A percentile compares a stretch with the other conserved stretches of the same genome.
phyloP scores from a whole-genome alignment of 2,888 invertebrate genomes.

The Fabriciana adippe region DNA sequence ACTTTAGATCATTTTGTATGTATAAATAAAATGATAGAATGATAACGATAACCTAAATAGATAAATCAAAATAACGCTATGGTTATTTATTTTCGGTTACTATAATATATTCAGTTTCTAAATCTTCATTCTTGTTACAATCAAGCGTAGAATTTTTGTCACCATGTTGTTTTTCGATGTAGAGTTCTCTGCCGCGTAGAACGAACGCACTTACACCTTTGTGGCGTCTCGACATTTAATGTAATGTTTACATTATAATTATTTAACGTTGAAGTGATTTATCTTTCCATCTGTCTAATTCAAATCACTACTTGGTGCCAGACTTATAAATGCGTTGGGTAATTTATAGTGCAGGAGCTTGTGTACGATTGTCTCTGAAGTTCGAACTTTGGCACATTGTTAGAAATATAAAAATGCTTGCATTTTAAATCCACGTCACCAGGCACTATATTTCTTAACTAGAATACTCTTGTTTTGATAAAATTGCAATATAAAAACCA shows the following conservation, averaged over 20 bases:
- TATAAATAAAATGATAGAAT: background rate
- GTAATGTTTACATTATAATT: constrained; percentile 58
- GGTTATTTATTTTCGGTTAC: too few relatives aligned
- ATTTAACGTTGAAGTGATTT: constrained; percentile 57
- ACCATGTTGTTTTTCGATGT: constrained; percentile 19
- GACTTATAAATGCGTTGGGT: constrained; percentile 48
- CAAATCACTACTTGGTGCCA: constrained; percentile 51
- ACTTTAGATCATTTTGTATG: constrained; percentile 1
- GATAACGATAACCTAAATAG: constrained; percentile 11
- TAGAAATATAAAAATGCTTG: constrained; percentile 36
- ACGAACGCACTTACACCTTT: constrained; percentile 4
- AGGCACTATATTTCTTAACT: too few relatives aligned
- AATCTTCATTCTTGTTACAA: too few relatives aligned
- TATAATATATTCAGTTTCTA: too few relatives aligned
- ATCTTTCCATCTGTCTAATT: constrained; percentile 44
- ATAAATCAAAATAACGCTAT: background rate
- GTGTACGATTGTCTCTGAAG: constrained; percentile 45
- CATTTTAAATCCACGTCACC: too few relatives aligned
- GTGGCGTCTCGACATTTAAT: constrained; percentile 44
- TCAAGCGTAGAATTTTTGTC: background rate
- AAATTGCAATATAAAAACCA: too few relatives aligned
- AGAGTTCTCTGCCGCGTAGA: background rate
- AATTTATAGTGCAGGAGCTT: constrained; percentile 51
- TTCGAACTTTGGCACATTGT: constrained; percentile 44
- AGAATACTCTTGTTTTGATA: too few relatives aligned